Evolutionary conservation across 2,888 invertebrate species (phyloP), one percentile per base, ranked within the genome.

Genomic region (Oxycera nigricornis): DNA sequence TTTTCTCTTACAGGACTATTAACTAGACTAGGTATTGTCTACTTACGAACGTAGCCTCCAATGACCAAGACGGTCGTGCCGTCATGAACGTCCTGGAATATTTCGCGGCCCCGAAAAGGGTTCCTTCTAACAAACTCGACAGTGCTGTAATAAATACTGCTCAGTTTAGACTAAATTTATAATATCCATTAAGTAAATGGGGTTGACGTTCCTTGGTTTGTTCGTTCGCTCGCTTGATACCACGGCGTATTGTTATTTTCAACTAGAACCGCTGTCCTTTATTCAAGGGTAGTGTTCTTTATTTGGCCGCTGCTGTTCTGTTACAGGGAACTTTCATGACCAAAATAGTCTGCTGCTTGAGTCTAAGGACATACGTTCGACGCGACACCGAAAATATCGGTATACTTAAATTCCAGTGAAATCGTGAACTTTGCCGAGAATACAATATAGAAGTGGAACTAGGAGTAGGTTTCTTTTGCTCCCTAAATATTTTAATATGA

Each of bases 181-280:
- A 83, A 83, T 83, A 82, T 82, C 83, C 85, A 85, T 84, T 84
- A 85, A 82, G 81, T 80, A 83, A 84, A 85, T 84, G 83, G 83
- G 80, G 82, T 82, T 82, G 80, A 77, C 80, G 76, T 73, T 76
- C 46, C 20, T 52, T 55, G 24, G 70, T 26, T 35, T 73, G 61
- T 73, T 57, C 35, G 6, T 70, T 50, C n/a, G 22, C 14, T 62
- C 9, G 59, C 26, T 28, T 24, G 2, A 31, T 22, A 26, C 31
- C 55, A 31, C 17, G 20, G 14, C 6, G 57, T 72, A 31, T 41
- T 35, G 46, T 72, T n/a, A 35, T 57, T 72, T 62, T 39, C 20
- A 17, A 9, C 39, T 17, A 14, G 14, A 22, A 41, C 22, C 24
- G 11, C 3, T 41, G 39, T 41, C 65, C 26, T 41, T 24, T 20